These are phyloP conservation scores for Oophaga pumilio DNA, from an alignment of 2,113 vertebrate species.

Conservation along the genomic window DNA sequence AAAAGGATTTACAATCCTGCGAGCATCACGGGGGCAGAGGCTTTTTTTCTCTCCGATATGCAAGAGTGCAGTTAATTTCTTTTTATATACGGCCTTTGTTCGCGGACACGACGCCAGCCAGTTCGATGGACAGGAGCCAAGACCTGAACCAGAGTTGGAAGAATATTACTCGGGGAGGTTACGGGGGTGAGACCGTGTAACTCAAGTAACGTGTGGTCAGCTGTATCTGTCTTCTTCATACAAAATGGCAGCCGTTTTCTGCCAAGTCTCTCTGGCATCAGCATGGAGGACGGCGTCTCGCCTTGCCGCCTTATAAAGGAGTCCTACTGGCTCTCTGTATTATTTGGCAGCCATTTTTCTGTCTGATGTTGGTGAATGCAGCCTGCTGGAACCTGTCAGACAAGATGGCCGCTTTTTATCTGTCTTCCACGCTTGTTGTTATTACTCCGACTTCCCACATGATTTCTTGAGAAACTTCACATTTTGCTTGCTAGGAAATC, in stretches of 20 bases:
- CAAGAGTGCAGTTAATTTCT: slow-evolving; percentile 27
- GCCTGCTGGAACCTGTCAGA: slow-evolving; percentile 1
- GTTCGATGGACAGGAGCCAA: slow-evolving; percentile 29
- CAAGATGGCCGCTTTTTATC: slow-evolving; percentile 3
- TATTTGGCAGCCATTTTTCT: background rate
- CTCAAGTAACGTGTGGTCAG: slow-evolving; percentile 16
- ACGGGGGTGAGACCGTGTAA: background rate
- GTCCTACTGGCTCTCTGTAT: background rate
- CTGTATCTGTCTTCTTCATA: slow-evolving; percentile 6
- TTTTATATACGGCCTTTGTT: slow-evolving; percentile 40
- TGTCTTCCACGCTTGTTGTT: background rate
- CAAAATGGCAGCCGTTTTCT: slow-evolving; percentile 10
- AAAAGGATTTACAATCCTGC: slow-evolving; percentile 16
- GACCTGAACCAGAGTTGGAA: background rate
- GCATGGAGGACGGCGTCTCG: background rate
- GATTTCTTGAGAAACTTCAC: background rate
- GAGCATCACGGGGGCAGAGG: background rate
- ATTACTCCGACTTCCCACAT: background rate
- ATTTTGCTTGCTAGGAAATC: background rate
- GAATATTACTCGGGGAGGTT: slow-evolving; percentile 17
- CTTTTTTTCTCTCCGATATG: slow-evolving; percentile 1
- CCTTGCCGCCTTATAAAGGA: background rate
- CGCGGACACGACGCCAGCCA: background rate
- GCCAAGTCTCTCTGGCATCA: background rate
- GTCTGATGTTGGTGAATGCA: background rate